phyloP scores from a whole-genome alignment of 2,113 vertebrate genomes.

The Macrotus californicus region DNA sequence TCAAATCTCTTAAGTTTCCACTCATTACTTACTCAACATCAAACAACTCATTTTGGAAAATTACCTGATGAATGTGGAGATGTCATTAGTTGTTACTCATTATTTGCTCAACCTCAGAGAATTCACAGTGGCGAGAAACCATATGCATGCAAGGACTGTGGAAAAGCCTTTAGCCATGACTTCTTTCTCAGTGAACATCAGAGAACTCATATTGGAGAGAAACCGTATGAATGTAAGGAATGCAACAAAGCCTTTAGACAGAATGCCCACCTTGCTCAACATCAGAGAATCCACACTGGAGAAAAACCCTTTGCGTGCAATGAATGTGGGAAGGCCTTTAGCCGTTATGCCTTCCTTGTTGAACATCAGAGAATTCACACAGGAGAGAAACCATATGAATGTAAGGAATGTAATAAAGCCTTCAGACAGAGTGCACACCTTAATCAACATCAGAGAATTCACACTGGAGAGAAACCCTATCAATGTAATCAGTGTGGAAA shows the following conservation, averaged over 20 bases:
- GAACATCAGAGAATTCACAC: slow-evolving; percentile 72
- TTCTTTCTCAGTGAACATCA: slow-evolving; percentile 77
- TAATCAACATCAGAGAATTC: slow-evolving; percentile 71
- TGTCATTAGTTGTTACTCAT: slow-evolving; percentile 53
- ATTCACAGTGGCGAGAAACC: slow-evolving; percentile 52
- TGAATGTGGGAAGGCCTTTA: slow-evolving; percentile 73
- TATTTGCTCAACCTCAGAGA: slow-evolving; percentile 65
- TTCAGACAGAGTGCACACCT: slow-evolving; percentile 70
- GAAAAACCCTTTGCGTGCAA: slow-evolving; percentile 71
- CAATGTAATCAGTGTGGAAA: slow-evolving; percentile 62
- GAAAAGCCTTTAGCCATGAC: slow-evolving; percentile 79
- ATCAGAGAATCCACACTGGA: slow-evolving; percentile 67
- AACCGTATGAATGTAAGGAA: slow-evolving; percentile 64
- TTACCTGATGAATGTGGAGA: slow-evolving; percentile 52
- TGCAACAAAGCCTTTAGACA: slow-evolving; percentile 71
- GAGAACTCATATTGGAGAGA: slow-evolving; percentile 53
- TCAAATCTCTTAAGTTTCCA: slow-evolving; percentile 61
- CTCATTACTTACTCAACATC: slow-evolving; percentile 51
- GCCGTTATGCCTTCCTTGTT: slow-evolving; percentile 63
- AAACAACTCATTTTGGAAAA: slow-evolving; percentile 46
- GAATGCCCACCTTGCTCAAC: slow-evolving; percentile 60
- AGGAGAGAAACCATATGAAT: slow-evolving; percentile 71
- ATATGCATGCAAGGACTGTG: slow-evolving; percentile 79
- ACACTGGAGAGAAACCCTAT: slow-evolving; percentile 71
- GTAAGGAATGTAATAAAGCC: slow-evolving; percentile 70